Conservation (phyloP, 1,140 invertebrate species). For the Oncopodura yosiiana region DNA sequence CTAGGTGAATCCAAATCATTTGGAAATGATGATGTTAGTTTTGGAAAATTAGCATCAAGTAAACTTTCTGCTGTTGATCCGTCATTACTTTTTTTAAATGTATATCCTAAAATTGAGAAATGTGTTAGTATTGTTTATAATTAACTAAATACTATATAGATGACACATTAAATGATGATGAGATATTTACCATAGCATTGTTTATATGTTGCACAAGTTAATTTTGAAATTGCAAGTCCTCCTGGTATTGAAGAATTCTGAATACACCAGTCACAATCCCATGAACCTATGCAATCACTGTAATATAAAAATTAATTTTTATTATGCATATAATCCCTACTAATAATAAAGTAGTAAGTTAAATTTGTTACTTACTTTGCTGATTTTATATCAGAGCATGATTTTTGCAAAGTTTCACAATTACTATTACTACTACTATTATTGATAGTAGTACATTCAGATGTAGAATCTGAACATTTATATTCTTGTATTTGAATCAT, state of each 20-base stretch:
- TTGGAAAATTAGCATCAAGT: constrained; percentile 2
- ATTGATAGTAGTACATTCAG: not conserved
- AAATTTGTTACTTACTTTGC: not conserved
- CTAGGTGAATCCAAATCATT: constrained; percentile 42
- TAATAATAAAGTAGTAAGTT: not conserved
- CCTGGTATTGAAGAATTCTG: not conserved
- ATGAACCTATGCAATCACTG: constrained; percentile 66
- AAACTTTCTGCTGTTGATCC: too few species aligned
- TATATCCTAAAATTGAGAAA: not conserved
- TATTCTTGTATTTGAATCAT: constrained; percentile 17
- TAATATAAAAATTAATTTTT: constrained; percentile 21
- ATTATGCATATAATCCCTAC: not conserved
- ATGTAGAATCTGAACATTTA: not conserved
- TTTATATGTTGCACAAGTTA: constrained; percentile 20
- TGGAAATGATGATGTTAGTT: constrained; percentile 16
- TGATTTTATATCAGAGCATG: not conserved
- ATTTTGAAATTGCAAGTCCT: not conserved
- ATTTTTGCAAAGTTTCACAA: not conserved
- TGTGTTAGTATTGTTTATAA: constrained; percentile 4
- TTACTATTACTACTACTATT: not conserved
- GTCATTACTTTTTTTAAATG: too few species aligned
- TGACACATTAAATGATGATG: not conserved
- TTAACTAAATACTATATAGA: not conserved
- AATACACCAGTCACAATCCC: constrained; percentile 88
- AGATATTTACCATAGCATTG: constrained; percentile 25